phyloP scores from a whole-genome alignment of 2,888 invertebrate species.

The Caenorhabditis doughertyi region DNA sequence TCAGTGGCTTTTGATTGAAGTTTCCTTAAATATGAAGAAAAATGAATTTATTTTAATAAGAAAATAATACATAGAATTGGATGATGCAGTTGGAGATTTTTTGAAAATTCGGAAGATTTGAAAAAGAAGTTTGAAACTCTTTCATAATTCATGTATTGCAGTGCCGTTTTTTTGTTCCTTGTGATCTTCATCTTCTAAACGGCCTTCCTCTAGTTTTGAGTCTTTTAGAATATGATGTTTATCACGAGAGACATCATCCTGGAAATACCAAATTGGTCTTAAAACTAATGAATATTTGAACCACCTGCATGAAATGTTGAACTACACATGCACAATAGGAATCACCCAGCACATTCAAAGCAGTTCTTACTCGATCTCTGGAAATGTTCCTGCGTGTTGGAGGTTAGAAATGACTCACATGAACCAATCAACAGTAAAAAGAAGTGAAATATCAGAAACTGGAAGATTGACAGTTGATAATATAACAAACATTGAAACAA shows the following conservation, averaged over 20 bases:
- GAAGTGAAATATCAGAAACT: slow-evolving; percentile 83
- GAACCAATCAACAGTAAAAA: slow-evolving; percentile 84
- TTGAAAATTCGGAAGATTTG: background rate
- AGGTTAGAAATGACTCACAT: slow-evolving; percentile 80
- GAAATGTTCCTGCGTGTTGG: background rate
- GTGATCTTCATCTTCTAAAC: slow-evolving; percentile 34
- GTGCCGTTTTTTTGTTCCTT: slow-evolving; percentile 20
- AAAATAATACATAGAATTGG: no score
- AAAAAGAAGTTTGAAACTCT: background rate
- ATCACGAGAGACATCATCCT: slow-evolving; percentile 32
- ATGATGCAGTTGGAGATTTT: no score
- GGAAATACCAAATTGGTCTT: slow-evolving; percentile 1
- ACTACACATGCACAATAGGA: slow-evolving; percentile 85
- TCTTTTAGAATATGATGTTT: slow-evolving; percentile 36
- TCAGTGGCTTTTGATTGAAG: no score
- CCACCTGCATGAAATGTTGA: slow-evolving; percentile 83
- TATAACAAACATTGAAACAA: slow-evolving; percentile 83
- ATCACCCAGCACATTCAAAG: slow-evolving; percentile 84
- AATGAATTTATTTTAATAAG: no score
- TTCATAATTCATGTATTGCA: background rate
- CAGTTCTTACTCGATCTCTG: slow-evolving; percentile 85
- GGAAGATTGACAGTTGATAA: slow-evolving; percentile 84
- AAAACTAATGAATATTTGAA: background rate
- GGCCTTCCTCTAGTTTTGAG: slow-evolving; percentile 6
- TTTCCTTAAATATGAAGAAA: no score